A percentile compares a stretch with the other conserved stretches of the same genome.
phyloP scores from a whole-genome alignment of 2,113 vertebrate genomes.

The Megalops atlanticus region DNA sequence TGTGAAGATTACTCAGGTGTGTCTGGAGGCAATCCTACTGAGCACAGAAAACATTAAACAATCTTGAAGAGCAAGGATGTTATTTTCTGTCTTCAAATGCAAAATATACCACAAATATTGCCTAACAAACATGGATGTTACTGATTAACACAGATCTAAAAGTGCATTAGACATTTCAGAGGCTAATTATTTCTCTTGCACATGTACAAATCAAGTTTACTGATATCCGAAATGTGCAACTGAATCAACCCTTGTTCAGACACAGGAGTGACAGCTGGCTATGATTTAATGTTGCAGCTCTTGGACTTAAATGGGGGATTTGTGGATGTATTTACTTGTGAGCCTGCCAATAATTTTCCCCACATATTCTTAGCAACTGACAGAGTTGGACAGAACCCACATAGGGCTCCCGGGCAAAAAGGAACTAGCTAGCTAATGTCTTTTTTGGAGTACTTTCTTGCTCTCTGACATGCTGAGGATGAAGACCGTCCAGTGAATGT shows the following conservation, averaged over 20 bases:
- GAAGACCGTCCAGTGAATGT: background rate
- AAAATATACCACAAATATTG: background rate
- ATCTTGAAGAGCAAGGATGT: too few species aligned
- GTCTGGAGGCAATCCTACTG: too few species aligned
- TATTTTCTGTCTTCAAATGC: background rate
- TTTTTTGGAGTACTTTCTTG: background rate
- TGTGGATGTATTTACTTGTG: background rate
- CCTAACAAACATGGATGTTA: too few species aligned
- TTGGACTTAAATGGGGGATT: background rate
- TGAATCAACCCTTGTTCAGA: background rate
- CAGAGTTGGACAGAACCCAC: too few species aligned
- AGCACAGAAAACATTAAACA: too few species aligned
- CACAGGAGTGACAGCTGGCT: background rate
- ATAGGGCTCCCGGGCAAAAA: too few species aligned
- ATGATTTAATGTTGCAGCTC: background rate
- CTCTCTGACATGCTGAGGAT: background rate
- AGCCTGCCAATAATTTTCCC: background rate
- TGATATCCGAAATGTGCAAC: background rate
- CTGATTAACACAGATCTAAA: too few species aligned
- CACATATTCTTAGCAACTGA: background rate
- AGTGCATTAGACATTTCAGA: background rate
- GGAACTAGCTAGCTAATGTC: background rate
- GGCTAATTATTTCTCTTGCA: background rate
- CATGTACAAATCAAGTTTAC: background rate
- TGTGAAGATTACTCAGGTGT: too few species aligned